phyloP scores from a whole-genome alignment of 1,140 invertebrate genomes.

The Popillia japonica region DNA sequence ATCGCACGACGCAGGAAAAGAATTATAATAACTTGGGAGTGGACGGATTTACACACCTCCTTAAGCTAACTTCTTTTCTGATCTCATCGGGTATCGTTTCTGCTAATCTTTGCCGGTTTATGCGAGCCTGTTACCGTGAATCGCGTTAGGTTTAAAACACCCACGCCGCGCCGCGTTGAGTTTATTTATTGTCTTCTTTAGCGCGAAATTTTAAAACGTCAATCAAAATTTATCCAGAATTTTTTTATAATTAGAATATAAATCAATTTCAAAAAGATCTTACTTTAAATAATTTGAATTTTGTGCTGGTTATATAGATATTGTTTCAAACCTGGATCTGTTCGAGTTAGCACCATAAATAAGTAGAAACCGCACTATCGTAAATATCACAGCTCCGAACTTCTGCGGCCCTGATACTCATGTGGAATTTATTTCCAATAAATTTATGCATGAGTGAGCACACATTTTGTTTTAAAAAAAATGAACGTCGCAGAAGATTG shows the following conservation, averaged over 20 bases:
- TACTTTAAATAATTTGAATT: too few relatives aligned
- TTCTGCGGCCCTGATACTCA: constrained; percentile 14
- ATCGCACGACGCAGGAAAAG: neutral
- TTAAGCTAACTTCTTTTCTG: constrained; percentile 4
- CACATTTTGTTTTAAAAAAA: constrained; percentile 15
- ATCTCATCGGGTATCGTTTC: neutral
- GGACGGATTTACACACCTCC: neutral
- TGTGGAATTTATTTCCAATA: constrained; percentile 37
- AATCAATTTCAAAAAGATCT: too few relatives aligned
- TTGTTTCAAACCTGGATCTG: too few relatives aligned
- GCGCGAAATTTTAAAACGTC: too few relatives aligned
- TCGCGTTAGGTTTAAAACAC: neutral
- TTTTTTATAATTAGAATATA: too few relatives aligned
- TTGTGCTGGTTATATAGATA: too few relatives aligned
- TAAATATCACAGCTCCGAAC: neutral
- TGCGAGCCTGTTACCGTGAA: constrained; percentile 2
- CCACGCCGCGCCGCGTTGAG: neutral
- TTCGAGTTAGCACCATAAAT: too few relatives aligned
- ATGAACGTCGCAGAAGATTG: neutral
- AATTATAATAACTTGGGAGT: neutral
- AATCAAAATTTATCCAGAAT: too few relatives aligned
- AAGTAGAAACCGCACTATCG: too few relatives aligned
- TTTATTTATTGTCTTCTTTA: too few relatives aligned
- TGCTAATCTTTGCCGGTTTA: neutral
- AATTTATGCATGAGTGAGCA: constrained; percentile 39